phyloP scores from a whole-genome alignment of 2,113 vertebrate genomes.

The Heterotilapia buettikoferi region DNA sequence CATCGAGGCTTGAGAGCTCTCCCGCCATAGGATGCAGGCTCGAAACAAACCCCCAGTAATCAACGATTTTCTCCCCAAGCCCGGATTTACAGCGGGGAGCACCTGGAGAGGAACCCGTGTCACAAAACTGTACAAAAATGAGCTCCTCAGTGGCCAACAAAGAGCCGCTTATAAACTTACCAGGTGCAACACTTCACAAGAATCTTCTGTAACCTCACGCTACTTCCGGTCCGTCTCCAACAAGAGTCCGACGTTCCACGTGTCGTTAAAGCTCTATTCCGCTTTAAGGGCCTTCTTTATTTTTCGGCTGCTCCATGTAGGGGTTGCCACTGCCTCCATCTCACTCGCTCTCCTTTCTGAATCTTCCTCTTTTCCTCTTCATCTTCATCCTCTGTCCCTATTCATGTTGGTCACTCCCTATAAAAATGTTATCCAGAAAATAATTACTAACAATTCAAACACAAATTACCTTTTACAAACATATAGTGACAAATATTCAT shows the following conservation, averaged over 20 bases:
- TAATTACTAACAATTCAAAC: neutral
- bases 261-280: neutral
- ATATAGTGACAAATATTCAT: neutral
- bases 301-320: neutral
- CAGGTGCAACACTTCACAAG: neutral
- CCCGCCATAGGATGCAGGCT: slow-evolving; percentile 6
- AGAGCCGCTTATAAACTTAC: neutral
- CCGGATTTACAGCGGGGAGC: fast-evolving
- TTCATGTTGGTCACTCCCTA: neutral
- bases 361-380: neutral
- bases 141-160: neutral
- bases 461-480: neutral
- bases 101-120: fast-evolving
- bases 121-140: neutral
- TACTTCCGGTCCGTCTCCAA: slow-evolving; percentile 55
- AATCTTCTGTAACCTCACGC: slow-evolving; percentile 38
- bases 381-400: neutral
- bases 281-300: neutral
- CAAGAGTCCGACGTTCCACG: neutral
- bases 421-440: neutral
- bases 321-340: neutral
- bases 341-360: neutral
- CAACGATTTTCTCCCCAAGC: fast-evolving
- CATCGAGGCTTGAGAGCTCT: neutral
- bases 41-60: neutral